Evolutionary conservation across 2,113 vertebrate species (phyloP), one percentile per base, ranked within the genome.

Genomic region (Eublepharis macularius): DNA sequence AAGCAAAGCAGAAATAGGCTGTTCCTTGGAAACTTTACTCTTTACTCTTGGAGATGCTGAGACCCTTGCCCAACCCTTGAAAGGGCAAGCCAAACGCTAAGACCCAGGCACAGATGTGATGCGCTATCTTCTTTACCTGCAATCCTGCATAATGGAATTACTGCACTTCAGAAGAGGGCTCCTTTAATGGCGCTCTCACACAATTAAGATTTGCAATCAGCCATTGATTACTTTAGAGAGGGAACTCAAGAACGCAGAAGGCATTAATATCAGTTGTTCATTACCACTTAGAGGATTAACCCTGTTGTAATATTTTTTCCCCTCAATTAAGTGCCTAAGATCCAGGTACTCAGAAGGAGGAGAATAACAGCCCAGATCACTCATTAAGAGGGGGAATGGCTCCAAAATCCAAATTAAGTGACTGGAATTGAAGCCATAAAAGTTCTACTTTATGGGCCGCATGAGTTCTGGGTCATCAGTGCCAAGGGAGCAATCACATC

Each of bases 301-400:
- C 76, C 88, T 79, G 69, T 32, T 76, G 66, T 87, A 89, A 39
- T 88, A 90, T 92, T 93, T 91, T 87, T 81, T 82, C 68, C n/a
- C 39, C 51, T 92, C 85, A 86, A 73, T 91, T 90, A 91, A 92
- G 93, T 89, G 32, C 63, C 88, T 85, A 82, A 88, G 85, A 72
- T 91, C 88, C 83, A 89, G 74, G 79, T 92, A 84, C 87, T 91
- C 77, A 84, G 86, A 86, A 90, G 32, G n/a, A 41, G 34, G 69
- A 75, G 29, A 84, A 88, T 77, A 76, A 70, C 43, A 83, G 84
- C 3, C n/a, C 60, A 47, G 88, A 87, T 82, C 82, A 75, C 72
- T 75, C 86, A 83, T 94, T 94, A 94, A 93, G 89, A 76, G 88
- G 89, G 90, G 89, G 73, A 93, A 92, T 94, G 88, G 84, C 72